phyloP scores from a whole-genome alignment of 2,113 vertebrate genomes.

The Macaca nemestrina region DNA sequence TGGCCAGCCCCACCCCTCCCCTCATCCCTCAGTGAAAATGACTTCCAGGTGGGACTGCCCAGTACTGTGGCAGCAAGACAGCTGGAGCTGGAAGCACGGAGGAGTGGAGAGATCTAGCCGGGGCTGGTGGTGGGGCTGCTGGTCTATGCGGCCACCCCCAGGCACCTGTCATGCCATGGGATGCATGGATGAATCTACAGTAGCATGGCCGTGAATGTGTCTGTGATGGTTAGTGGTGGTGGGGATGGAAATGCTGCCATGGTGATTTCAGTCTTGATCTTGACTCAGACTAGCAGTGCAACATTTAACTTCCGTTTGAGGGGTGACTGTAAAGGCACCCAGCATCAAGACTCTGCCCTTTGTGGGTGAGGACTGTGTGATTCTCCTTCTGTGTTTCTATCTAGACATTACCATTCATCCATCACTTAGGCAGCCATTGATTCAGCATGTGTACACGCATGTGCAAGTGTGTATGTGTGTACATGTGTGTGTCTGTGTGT shows the following conservation, averaged over 20 bases:
- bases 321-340: background rate
- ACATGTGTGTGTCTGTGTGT: background rate
- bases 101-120: background rate
- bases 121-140: no score
- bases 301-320: background rate
- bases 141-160: rapidly evolving
- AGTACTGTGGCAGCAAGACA: background rate
- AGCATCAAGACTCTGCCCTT: background rate
- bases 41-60: no score
- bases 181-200: background rate
- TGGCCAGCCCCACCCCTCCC: no score
- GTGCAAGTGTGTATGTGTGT: background rate
- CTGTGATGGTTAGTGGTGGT: no score
- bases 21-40: background rate
- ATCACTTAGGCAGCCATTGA: background rate
- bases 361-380: background rate
- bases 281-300: background rate
- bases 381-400: background rate
- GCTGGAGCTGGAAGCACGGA: background rate
- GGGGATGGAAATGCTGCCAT: no score
- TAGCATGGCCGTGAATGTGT: background rate
- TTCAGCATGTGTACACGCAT: background rate
- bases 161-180: no score
- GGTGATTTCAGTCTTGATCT: background rate
- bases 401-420: background rate